Evolutionary conservation across 2,113 vertebrate genomes (phyloP).

Genomic region (Sinocyclocheilus maitianheensis): DNA sequence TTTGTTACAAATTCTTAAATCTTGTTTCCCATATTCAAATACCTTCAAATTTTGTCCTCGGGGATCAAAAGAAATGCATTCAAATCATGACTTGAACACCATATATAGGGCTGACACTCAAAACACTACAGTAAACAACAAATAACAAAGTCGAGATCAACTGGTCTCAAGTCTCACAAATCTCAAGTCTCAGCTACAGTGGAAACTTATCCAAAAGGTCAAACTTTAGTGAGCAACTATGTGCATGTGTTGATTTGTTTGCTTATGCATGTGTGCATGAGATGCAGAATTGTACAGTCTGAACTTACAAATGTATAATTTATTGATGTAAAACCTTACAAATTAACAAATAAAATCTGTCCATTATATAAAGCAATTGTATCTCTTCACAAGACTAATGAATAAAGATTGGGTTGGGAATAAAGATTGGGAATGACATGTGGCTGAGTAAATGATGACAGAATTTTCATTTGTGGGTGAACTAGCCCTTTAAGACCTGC

Average conservation of each 20-base stretch:
- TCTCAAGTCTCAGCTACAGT: background rate
- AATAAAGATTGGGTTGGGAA: too few relatives aligned
- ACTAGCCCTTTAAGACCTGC: too few relatives aligned
- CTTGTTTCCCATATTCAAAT: background rate
- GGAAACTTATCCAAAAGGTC: background rate
- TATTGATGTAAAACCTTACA: background rate
- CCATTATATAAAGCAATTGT: background rate
- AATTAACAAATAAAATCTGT: too few relatives aligned
- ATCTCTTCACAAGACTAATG: background rate
- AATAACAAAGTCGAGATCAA: constrained; percentile 24
- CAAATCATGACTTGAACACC: constrained; percentile 1
- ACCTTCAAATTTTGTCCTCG: background rate
- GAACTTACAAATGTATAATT: constrained; percentile 9
- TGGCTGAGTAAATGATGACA: too few relatives aligned
- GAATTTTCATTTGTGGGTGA: too few relatives aligned
- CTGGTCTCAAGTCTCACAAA: background rate
- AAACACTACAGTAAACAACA: constrained; percentile 47
- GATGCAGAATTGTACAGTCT: background rate
- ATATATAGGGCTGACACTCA: constrained; percentile 36
- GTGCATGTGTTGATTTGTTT: background rate
- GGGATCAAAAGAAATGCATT: background rate
- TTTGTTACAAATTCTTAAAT: background rate
- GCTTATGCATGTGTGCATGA: background rate
- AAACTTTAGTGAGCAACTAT: background rate
- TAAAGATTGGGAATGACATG: too few relatives aligned